A percentile compares a stretch with the other conserved stretches of the same genome.
phyloP scores from a whole-genome alignment of 2,888 invertebrate species.

The Mermis nigrescens region DNA sequence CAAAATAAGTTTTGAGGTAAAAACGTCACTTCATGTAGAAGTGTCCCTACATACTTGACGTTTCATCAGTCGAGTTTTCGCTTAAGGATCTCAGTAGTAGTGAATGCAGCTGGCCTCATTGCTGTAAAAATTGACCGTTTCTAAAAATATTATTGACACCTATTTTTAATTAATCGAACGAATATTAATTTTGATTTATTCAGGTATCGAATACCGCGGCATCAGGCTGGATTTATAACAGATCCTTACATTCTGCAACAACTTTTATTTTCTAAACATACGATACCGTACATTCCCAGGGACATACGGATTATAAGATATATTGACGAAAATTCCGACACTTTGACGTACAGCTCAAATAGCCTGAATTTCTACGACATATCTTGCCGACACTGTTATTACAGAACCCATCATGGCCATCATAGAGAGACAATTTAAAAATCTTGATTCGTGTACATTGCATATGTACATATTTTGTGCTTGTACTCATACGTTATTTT shows the following conservation, averaged over 20 bases:
- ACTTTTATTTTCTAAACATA: conserved; percentile 29
- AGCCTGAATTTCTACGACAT: conserved; percentile 14
- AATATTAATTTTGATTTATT: no score
- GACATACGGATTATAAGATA: conserved; percentile 29
- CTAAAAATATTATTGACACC: no score
- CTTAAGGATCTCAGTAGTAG: conserved; percentile 14
- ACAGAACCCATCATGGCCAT: neutral
- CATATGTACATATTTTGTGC: no score
- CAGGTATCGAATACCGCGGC: conserved; percentile 13
- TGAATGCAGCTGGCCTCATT: conserved; percentile 15
- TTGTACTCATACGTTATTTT: no score
- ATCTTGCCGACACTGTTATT: conserved; percentile 28
- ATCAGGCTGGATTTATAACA: neutral
- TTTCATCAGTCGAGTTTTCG: no score
- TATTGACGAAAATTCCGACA: conserved; percentile 11
- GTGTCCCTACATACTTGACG: no score
- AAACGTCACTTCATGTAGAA: no score
- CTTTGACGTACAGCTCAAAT: neutral
- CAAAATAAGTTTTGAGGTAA: no score
- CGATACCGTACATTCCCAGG: conserved; percentile 31
- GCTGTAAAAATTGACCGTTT: no score
- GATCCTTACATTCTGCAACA: conserved; percentile 28
- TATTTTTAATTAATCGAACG: no score
- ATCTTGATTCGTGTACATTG: no score
- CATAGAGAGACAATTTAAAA: no score